These are phyloP conservation scores for Hoplodrina ambigua DNA, from an alignment of 2,888 invertebrate species.

Conservation along the genomic window DNA sequence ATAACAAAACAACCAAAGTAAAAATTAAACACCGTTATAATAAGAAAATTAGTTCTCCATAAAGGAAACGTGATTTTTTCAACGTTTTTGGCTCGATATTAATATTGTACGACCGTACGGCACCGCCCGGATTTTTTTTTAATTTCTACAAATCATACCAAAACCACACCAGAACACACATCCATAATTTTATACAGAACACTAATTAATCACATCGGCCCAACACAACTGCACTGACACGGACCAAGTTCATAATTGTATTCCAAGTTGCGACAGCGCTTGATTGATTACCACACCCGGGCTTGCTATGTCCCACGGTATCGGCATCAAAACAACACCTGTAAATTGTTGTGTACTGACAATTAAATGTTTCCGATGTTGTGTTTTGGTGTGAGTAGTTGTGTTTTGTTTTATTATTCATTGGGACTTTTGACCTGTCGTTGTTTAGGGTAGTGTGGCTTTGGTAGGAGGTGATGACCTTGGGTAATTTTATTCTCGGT, in stretches of 20 bases:
- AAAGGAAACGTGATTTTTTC: too few species aligned
- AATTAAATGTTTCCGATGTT: slow-evolving; percentile 61
- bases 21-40: too few species aligned
- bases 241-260: slow-evolving; percentile 89
- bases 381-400: slow-evolving; percentile 39
- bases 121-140: too few species aligned
- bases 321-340: slow-evolving; percentile 77
- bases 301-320: slow-evolving; percentile 71
- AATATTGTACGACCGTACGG: too few species aligned
- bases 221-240: slow-evolving; percentile 84
- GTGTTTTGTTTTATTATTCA: slow-evolving; percentile 41
- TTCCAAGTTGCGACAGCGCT: slow-evolving; percentile 86
- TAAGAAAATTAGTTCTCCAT: too few species aligned
- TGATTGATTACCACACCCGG: slow-evolving; percentile 85
- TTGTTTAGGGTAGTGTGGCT: neutral
- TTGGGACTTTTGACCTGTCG: slow-evolving; percentile 16
- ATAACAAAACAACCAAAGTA: too few species aligned
- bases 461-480: too few species aligned
- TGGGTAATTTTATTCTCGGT: neutral
- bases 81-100: too few species aligned
- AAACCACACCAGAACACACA: slow-evolving; percentile 35
- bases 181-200: slow-evolving; percentile 56
- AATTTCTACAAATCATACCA: slow-evolving; percentile 31
- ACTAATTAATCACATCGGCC: slow-evolving; percentile 85
- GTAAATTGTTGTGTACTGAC: slow-evolving; percentile 68